Evolutionary conservation across 1,140 invertebrate species (phyloP).

Genomic region (Zaprionus tsacasi): DNA sequence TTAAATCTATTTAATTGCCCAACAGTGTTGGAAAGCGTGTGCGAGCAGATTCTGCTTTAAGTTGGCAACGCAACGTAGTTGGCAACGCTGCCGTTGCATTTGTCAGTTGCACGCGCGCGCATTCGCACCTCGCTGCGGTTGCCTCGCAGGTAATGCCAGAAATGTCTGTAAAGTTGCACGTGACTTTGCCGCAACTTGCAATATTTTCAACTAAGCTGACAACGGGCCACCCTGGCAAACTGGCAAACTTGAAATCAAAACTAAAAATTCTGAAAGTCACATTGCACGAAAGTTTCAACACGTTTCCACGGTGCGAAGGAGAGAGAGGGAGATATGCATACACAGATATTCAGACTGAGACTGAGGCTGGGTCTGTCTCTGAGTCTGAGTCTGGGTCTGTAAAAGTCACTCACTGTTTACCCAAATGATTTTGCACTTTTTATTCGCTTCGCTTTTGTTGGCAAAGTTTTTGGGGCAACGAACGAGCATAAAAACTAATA

Average conservation of each 20-base stretch:
- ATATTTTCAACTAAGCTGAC: constrained; percentile 75
- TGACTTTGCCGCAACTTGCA: constrained; percentile 76
- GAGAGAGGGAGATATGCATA: constrained; percentile 29
- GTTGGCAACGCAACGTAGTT: constrained; percentile 12
- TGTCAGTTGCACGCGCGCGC: constrained; percentile 6
- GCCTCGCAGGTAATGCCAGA: constrained; percentile 40
- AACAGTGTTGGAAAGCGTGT: neutral
- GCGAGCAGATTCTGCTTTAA: constrained; percentile 20
- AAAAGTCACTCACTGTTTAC: constrained; percentile 79
- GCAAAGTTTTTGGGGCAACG: constrained; percentile 39
- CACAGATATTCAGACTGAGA: neutral
- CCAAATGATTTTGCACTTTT: constrained; percentile 76
- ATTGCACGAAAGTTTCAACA: constrained; percentile 70
- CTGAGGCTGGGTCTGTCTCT: neutral
- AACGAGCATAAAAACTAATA: constrained; percentile 74
- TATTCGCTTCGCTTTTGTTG: constrained; percentile 44
- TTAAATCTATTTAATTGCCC: constrained; percentile 52
- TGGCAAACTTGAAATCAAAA: constrained; percentile 73
- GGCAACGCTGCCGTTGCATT: constrained; percentile 28
- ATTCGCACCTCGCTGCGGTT: constrained; percentile 34
- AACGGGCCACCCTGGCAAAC: constrained; percentile 52
- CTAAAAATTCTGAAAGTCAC: constrained; percentile 82
- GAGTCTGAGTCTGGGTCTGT: constrained; percentile 34
- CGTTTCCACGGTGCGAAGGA: neutral
- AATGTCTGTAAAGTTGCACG: constrained; percentile 80